These are phyloP conservation scores for Mythimna lalbum DNA, from an alignment of 2,888 invertebrate genomes.

Conservation along the genomic window DNA sequence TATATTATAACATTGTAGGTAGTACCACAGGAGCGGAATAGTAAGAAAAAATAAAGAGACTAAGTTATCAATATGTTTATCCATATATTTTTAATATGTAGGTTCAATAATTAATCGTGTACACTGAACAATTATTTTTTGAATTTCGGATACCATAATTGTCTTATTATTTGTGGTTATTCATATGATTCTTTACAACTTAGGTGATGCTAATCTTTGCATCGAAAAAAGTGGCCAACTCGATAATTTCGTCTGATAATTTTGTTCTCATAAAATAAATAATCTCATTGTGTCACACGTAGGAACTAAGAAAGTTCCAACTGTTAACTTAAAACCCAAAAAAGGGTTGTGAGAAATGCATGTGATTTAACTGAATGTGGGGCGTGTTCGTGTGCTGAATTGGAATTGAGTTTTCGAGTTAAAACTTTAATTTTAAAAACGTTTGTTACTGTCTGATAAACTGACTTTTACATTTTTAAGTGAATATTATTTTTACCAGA, in stretches of 20 bases:
- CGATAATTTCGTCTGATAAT: not conserved
- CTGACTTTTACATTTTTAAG: not conserved
- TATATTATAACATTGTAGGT: too few relatives aligned
- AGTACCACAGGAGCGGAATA: too few relatives aligned
- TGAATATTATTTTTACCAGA: not conserved
- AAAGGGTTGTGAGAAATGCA: slow-evolving; percentile 52
- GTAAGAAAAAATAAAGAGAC: too few relatives aligned
- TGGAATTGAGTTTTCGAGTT: slow-evolving; percentile 46
- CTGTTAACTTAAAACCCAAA: slow-evolving; percentile 43
- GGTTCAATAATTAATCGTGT: not conserved
- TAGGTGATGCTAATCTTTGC: too few relatives aligned
- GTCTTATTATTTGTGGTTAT: not conserved
- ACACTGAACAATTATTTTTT: not conserved
- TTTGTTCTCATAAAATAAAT: slow-evolving; percentile 18
- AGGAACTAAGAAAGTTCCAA: slow-evolving; percentile 40
- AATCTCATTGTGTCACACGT: slow-evolving; percentile 43
- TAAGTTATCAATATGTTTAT: too few relatives aligned
- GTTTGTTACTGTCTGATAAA: slow-evolving; percentile 9
- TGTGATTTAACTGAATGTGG: slow-evolving; percentile 61
- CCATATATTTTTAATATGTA: too few relatives aligned
- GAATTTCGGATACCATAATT: not conserved
- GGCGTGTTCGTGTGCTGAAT: slow-evolving; percentile 63
- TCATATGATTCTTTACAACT: too few relatives aligned
- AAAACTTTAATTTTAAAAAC: slow-evolving; percentile 8
- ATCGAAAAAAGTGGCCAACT: not conserved